These are phyloP conservation scores for Polydrusus pterygomalis DNA, from an alignment of 2,888 invertebrate species.

Conservation along the genomic window DNA sequence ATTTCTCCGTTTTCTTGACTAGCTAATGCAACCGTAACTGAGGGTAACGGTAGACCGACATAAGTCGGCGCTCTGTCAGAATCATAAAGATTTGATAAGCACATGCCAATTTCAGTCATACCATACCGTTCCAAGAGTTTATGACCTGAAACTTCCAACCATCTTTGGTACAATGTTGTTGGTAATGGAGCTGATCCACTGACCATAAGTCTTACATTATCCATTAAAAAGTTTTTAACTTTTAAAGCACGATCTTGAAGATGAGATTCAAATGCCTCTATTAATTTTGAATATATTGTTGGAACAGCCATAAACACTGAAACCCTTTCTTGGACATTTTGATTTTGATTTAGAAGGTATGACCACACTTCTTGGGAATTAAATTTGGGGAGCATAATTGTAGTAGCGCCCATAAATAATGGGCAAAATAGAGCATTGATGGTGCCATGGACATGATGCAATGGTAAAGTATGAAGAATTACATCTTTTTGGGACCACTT, in stretches of 20 bases:
- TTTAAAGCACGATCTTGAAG: constrained; percentile 76
- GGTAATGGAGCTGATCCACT: constrained; percentile 90
- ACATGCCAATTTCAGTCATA: constrained; percentile 93
- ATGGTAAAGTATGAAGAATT: constrained; percentile 86
- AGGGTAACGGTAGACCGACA: constrained; percentile 87
- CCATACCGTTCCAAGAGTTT: constrained; percentile 76
- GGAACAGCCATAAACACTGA: constrained; percentile 93
- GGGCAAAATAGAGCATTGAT: constrained; percentile 87
- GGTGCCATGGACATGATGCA: constrained; percentile 91
- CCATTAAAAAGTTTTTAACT: constrained; percentile 74
- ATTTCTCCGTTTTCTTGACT: constrained; percentile 62
- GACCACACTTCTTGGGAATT: constrained; percentile 82
- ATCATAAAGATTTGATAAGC: constrained; percentile 83
- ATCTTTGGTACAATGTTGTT: constrained; percentile 80
- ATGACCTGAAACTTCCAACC: constrained; percentile 89
- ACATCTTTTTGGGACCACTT: constrained; percentile 81
- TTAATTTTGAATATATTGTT: constrained; percentile 87
- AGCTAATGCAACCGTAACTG: constrained; percentile 78
- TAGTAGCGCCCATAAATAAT: constrained; percentile 84
- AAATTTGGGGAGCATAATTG: constrained; percentile 81
- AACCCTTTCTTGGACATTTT: constrained; percentile 75
- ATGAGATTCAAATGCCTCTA: constrained; percentile 82
- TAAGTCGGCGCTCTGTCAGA: constrained; percentile 78
- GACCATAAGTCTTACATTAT: constrained; percentile 73
- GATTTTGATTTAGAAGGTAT: constrained; percentile 80